A percentile compares a stretch with the other conserved stretches of the same genome.
Evolutionary conservation across 2,113 vertebrate species (phyloP).

Genomic region (Carassius gibelio): DNA sequence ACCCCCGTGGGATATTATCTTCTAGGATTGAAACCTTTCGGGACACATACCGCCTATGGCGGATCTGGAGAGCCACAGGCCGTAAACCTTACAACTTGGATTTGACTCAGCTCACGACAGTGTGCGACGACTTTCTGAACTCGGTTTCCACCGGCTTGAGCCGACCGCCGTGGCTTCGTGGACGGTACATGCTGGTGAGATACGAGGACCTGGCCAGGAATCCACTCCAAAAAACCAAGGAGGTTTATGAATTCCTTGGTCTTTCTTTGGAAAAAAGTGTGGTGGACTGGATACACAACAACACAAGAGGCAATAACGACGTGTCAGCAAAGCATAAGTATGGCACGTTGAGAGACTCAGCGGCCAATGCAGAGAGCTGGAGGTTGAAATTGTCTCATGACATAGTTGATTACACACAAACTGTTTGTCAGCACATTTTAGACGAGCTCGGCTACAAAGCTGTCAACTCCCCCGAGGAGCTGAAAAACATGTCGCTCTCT

Average conservation of each 20-base stretch:
- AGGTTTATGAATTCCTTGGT: conserved; percentile 89
- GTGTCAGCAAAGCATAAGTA: conserved; percentile 88
- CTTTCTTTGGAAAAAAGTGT: conserved; percentile 84
- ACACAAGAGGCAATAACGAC: conserved; percentile 84
- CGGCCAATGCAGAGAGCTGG: conserved; percentile 91
- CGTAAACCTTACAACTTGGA: conserved; percentile 90
- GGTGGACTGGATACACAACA: conserved; percentile 90
- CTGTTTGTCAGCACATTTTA: conserved; percentile 86
- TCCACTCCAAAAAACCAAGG: conserved; percentile 88
- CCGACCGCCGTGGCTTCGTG: conserved; percentile 85
- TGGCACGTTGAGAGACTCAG: conserved; percentile 88
- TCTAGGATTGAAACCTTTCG: conserved; percentile 92
- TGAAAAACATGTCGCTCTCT: conserved; percentile 87
- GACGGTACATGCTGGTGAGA: conserved; percentile 90
- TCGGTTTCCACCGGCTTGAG: conserved; percentile 85
- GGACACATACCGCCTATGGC: conserved; percentile 91
- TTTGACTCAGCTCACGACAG: conserved; percentile 84
- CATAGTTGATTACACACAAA: conserved; percentile 90
- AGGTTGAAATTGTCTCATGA: conserved; percentile 89
- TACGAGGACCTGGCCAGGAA: conserved; percentile 92
- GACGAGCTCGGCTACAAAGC: conserved; percentile 86
- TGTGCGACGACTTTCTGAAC: conserved; percentile 89
- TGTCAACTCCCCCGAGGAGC: conserved; percentile 83
- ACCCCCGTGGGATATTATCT: conserved; percentile 88
- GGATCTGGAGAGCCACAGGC: conserved; percentile 91